phyloP scores from a whole-genome alignment of 1,140 invertebrate genomes.

The Drosophila simulans region DNA sequence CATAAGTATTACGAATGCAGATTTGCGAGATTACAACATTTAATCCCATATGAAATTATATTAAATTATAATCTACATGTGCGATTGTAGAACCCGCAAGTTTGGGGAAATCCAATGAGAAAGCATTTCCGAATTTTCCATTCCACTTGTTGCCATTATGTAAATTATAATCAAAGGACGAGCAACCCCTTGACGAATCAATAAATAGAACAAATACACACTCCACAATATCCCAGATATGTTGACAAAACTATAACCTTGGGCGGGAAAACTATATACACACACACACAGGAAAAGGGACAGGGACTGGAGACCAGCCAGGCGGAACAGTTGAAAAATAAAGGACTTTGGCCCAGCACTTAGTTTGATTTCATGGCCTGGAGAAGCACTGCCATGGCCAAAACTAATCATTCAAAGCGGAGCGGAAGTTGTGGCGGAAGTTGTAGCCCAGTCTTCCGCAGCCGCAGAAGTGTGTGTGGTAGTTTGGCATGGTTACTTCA shows the following conservation, averaged over 20 bases:
- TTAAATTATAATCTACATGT: too few species aligned
- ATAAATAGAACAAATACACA: constrained; percentile 51
- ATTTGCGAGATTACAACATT: not conserved
- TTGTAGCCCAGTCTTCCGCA: constrained; percentile 50
- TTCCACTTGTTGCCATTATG: constrained; percentile 46
- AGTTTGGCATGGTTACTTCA: constrained; percentile 47
- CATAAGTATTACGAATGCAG: not conserved
- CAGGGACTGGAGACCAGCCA: not conserved
- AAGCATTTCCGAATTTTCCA: not conserved
- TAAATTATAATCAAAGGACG: constrained; percentile 44
- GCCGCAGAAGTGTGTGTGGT: constrained; percentile 23
- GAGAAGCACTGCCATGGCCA: constrained; percentile 43
- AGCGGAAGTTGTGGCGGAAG: constrained; percentile 61
- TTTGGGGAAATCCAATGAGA: not conserved
- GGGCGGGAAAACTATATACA: constrained; percentile 19
- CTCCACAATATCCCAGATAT: constrained; percentile 24
- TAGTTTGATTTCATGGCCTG: constrained; percentile 64
- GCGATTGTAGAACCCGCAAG: too few species aligned
- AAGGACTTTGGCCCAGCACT: constrained; percentile 34
- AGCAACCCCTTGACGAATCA: constrained; percentile 33
- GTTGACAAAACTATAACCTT: constrained; percentile 60
- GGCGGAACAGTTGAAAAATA: constrained; percentile 35
- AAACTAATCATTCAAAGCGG: constrained; percentile 77
- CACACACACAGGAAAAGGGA: not conserved
- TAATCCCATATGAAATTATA: too few species aligned